Percentiles rank a stretch among this genome's conserved stretches.
Evolutionary conservation across 1,140 invertebrate genomes (phyloP).

Genomic region (Bombus huntii): DNA sequence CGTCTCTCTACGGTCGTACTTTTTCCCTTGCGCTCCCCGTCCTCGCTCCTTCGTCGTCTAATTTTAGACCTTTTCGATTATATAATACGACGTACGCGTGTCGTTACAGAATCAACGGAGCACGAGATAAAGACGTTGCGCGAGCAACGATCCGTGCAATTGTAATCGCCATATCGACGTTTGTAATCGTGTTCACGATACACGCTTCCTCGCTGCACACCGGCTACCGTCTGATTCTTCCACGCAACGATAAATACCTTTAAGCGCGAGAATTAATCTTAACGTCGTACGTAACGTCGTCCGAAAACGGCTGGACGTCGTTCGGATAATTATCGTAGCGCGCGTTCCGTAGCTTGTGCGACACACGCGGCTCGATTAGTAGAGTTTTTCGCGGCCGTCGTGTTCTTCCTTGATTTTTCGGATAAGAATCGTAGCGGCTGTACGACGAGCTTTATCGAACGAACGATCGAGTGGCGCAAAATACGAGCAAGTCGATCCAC

Average conservation of each 20-base stretch:
- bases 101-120: not conserved
- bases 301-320: too few relatives aligned
- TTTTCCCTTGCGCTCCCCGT: not conserved
- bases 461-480: not conserved
- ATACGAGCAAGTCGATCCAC: not conserved
- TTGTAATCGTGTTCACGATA: too few relatives aligned
- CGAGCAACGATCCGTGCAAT: constrained; percentile 3
- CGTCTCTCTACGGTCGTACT: constrained; percentile 4
- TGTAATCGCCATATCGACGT: not conserved
- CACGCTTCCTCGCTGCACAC: too few relatives aligned
- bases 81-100: constrained; percentile 34
- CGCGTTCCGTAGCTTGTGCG: too few relatives aligned
- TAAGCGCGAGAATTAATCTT: too few relatives aligned
- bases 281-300: rapidly evolving
- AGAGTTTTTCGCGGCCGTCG: too few relatives aligned
- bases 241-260: rapidly evolving
- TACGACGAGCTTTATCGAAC: not conserved
- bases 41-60: not conserved
- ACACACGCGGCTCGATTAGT: rapidly evolving
- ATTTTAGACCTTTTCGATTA: constrained; percentile 46
- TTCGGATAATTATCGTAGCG: too few relatives aligned
- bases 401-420: not conserved
- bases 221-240: too few relatives aligned
- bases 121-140: not conserved
- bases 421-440: too few relatives aligned